Percentiles rank a stretch among this genome's conserved stretches.
These are phyloP conservation scores for Miniopterus natalensis DNA, from an alignment of 2,113 vertebrate genomes.

Conservation along the genomic window DNA sequence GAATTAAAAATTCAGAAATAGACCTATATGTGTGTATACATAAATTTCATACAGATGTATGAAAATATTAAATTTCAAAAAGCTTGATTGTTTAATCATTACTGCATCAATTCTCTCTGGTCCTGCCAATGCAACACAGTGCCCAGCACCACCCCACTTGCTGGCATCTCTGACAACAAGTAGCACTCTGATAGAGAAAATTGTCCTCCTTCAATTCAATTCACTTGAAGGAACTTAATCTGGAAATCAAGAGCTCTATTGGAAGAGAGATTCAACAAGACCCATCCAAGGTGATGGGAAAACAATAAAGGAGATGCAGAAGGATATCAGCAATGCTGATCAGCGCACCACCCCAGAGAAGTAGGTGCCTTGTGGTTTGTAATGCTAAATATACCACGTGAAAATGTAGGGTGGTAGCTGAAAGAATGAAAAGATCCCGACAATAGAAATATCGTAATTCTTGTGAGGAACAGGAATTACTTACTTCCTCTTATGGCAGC, in stretches of 20 bases:
- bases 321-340: neutral
- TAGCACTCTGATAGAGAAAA: neutral
- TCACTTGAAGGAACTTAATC: neutral
- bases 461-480: neutral
- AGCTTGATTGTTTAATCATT: neutral
- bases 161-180: neutral
- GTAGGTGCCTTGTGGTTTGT: no score
- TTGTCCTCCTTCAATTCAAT: neutral
- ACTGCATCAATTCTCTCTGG: neutral
- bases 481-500: neutral
- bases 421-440: neutral
- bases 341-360: neutral
- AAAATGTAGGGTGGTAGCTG: neutral
- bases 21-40: neutral
- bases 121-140: neutral
- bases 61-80: conserved; percentile 24
- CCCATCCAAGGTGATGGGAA: neutral
- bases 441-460: neutral
- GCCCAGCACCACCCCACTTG: neutral
- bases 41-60: neutral
- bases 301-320: neutral
- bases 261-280: neutral
- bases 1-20: neutral
- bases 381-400: neutral
- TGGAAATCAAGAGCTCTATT: neutral